Conservation (phyloP, 1,140 invertebrate genomes). For the Thalassaphorura encarpata region DNA sequence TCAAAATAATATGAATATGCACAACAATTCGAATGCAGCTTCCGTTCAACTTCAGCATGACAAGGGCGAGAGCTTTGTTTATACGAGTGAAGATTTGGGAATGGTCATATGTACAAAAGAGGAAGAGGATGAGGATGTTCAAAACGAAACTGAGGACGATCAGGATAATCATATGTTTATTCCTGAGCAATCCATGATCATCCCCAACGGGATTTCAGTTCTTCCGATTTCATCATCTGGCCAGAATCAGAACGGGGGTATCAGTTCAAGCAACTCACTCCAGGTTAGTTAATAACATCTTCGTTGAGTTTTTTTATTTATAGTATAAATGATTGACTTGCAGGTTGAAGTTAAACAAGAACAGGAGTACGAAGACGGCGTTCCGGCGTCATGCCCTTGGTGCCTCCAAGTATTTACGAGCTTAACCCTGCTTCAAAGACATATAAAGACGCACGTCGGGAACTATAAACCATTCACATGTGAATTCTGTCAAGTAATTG, state of each 20-base stretch:
- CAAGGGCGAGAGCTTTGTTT: conserved; percentile 17
- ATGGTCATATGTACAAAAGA: not conserved
- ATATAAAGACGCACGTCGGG: conserved; percentile 21
- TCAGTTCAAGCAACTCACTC: too few species aligned
- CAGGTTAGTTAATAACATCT: too few species aligned
- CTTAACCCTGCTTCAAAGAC: conserved; percentile 14
- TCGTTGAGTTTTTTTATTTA: too few species aligned
- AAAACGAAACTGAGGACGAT: not conserved
- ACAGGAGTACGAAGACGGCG: not conserved
- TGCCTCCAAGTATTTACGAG: conserved; percentile 19
- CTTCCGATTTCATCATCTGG: too few species aligned
- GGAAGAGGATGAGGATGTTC: not conserved
- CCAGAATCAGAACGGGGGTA: too few species aligned
- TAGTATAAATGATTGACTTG: too few species aligned
- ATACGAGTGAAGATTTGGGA: conserved; percentile 11
- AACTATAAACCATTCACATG: conserved; percentile 17
- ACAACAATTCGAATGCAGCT: too few species aligned
- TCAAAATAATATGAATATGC: too few species aligned
- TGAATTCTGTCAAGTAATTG: conserved; percentile 20
- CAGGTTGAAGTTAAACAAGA: too few species aligned
- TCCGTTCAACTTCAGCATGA: conserved; percentile 8
- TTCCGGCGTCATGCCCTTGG: conserved; percentile 20
- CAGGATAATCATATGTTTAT: not conserved
- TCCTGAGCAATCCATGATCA: too few species aligned
- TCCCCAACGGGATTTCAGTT: too few species aligned